Base-by-base conservation (phyloP, 2,888 invertebrate species). In the Caenorhabditis macrosperma region DNA sequence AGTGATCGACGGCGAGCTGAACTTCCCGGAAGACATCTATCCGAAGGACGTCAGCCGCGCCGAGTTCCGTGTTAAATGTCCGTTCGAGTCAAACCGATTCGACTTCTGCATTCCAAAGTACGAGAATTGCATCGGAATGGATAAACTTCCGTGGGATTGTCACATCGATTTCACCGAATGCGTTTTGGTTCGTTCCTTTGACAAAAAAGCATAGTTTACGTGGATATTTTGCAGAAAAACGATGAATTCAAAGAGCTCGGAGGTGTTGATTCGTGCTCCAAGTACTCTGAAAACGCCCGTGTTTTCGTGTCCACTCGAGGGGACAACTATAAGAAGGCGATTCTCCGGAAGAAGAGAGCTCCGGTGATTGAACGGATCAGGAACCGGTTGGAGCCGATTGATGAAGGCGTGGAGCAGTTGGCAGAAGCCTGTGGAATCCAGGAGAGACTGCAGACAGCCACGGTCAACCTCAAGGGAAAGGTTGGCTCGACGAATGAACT, bases 391-490 rank as follows among this genome's bases (percentile, higher is more conserved):
- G 44, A 50, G 15, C 20, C 17, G 12, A 15, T 68, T 0, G 1
- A 9, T 4, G 12, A n/a, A 9, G 33, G 0, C 9, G 5, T 41
- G 0, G n/a, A n/a, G 12, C 5, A n/a, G 12, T n/a, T 54, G 0
- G 55, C 20, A 17, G 17, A 54, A 22, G 26, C 28, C 4, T 71
- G 60, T 15, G 41, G 3, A 15, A 54, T 71, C n/a, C 44, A 54
- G 20, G 17, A 26, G 17, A 12, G 41, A 22, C 6, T 59, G 9
- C 2, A 60, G 20, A 15, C 2, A n/a, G 30, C 26, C 9, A 12
- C n/a, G 15, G 17, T 50, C 2, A n/a, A 7, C 4, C 20, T 69
- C 22, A 17, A 24, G 24, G 15, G 4, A 24, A 1, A 22, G 0
- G 6, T 41, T 0, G 28, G 28, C 6, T 22, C 48, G 4, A 33